Base-by-base conservation (phyloP, 1,140 invertebrate genomes). In the Drosophila subobscura region DNA sequence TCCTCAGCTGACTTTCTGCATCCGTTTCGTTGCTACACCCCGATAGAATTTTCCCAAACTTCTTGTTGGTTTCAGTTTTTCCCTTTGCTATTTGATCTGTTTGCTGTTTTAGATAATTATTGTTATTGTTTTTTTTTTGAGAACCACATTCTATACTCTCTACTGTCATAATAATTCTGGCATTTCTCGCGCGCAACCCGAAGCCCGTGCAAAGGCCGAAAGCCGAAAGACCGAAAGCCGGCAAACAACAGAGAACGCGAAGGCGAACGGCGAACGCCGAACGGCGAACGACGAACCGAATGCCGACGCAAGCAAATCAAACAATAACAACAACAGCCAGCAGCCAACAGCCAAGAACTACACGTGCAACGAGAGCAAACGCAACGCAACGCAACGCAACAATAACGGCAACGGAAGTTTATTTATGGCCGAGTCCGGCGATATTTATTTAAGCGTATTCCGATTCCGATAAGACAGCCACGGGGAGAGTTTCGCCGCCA, bases 331-430 rank as follows among this genome's bases (percentile, higher is more conserved):
- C 33, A 60, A 56, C 23, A 50, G 75, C 52, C 41, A 64, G 45
- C 37, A 42, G 59, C 57, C 33, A 60, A 56, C 23, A 50, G 75
- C 52, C 41, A 64, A 54, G 27, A 42, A 47, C 7, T 23, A 65
- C 6, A 67, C 33, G 33, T 37, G 70, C 50, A 70, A 52, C 7
- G 57, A 68, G 16, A 67, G 63, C 63, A 64, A 64, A 44, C 56
- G 55, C 51, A 47, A 60, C 37, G 55, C 51, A 47, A 60, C 37
- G 16, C 16, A 20, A 20, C 16, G 16, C 16, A 51, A 60, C 41
- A 55, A 59, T 63, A 56, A 77, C 61, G 55, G 44, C 83, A 88
- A 88, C 83, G 83, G 83, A 88, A 88, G 83, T 88, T 88, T 88
- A 83, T 86, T 86, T 86, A 86, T 88, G 83, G 74, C 77, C 49